These are phyloP conservation scores for Bugulina stolonifera DNA, from an alignment of 2,888 invertebrate genomes.

Conservation along the genomic window DNA sequence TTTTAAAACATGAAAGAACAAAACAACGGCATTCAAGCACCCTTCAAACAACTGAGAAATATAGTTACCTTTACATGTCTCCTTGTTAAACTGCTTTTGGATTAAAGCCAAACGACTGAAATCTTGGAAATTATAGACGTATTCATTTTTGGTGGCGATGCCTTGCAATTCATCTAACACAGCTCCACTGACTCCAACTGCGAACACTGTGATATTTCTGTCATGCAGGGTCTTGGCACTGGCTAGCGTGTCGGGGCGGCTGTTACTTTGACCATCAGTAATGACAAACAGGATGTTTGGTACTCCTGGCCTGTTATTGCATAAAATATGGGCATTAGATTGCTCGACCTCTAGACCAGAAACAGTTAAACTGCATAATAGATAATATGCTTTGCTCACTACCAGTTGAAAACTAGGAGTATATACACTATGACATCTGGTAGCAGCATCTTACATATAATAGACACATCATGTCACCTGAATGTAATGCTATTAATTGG, in stretches of 20 bases:
- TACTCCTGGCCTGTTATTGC: neutral
- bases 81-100: neutral
- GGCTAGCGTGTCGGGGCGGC: neutral
- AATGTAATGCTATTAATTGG: too few relatives aligned
- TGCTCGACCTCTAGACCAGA: too few relatives aligned
- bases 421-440: too few relatives aligned
- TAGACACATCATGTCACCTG: too few relatives aligned
- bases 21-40: too few relatives aligned
- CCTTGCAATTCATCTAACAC: neutral
- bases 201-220: neutral
- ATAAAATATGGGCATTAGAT: too few relatives aligned
- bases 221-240: neutral
- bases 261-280: constrained; percentile 18
- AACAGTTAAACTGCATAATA: too few relatives aligned
- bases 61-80: constrained; percentile 2
- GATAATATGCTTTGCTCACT: too few relatives aligned
- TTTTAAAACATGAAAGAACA: too few relatives aligned
- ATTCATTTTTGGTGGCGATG: neutral
- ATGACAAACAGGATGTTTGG: constrained; percentile 10
- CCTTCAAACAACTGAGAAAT: too few relatives aligned
- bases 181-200: constrained; percentile 3
- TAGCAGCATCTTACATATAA: too few relatives aligned
- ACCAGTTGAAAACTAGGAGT: too few relatives aligned
- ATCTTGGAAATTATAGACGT: neutral
- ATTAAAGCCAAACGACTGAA: neutral